Percentiles rank a stretch among this genome's conserved stretches.
Evolutionary conservation across 2,113 vertebrate species (phyloP).

Genomic region (Rhinopomastus cyanomelas): DNA sequence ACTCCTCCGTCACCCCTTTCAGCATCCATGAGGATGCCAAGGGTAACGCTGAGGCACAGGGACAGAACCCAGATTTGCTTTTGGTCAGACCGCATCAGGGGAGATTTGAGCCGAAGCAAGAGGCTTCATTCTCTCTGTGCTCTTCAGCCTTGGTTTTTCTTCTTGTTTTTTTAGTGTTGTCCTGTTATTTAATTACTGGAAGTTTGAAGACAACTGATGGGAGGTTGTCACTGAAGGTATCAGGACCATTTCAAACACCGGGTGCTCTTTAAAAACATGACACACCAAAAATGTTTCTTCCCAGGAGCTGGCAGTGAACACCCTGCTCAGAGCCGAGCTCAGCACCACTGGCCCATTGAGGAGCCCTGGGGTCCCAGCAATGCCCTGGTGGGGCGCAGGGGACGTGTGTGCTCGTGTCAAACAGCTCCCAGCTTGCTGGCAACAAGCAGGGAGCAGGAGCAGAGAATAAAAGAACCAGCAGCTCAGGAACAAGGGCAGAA

Average conservation of each 20-base stretch:
- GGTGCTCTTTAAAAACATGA: neutral
- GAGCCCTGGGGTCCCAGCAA: rapidly evolving
- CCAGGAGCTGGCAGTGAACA: too few relatives aligned
- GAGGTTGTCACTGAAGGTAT: neutral
- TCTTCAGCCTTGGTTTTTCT: neutral
- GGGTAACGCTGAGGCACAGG: neutral
- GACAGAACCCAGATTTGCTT: neutral
- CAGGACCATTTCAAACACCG: neutral
- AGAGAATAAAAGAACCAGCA: neutral
- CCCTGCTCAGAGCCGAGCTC: neutral
- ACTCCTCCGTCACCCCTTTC: neutral
- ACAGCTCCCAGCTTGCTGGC: neutral
- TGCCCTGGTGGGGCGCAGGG: neutral
- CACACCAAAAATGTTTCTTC: neutral
- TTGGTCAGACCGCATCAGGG: neutral
- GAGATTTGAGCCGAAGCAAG: neutral
- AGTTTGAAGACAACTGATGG: neutral
- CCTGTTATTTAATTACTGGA: neutral
- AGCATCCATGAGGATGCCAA: neutral
- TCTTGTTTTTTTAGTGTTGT: neutral
- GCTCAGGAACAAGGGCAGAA: constrained; percentile 29
- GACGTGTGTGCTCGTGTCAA: neutral
- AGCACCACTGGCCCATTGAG: too few relatives aligned
- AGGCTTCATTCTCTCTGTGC: neutral
- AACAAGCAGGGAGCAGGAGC: neutral